Evolutionary conservation across 2,797 vertebrate genomes (phyloP), one percentile per base, ranked within the genome.

Genomic region (Myripristis murdjan): DNA sequence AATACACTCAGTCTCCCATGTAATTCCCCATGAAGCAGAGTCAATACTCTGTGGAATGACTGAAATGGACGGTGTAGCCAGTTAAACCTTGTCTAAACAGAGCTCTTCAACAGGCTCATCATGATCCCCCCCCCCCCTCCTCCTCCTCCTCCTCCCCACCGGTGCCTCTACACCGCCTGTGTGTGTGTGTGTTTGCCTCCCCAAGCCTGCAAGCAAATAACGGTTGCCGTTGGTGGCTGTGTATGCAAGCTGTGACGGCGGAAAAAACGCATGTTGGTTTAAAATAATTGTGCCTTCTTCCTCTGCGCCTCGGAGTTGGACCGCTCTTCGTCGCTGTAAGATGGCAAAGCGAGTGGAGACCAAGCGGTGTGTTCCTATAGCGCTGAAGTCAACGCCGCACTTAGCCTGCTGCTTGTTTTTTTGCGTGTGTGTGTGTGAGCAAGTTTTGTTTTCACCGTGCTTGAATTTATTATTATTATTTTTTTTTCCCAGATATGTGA

Each of bases 71-170:
- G 58, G 56, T 64, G 79, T 67, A 64, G 69, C 75, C 54, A 57
- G 73, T 80, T 83, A 89, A 85, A 82, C 74, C 79, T 79, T 64
- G 48, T 83, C 70, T 71, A 87, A 88, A 87, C 79, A 64, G 54
- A 59, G 37, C 82, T 59, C 73, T 48, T 73, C 60, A 68, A 49
- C 76, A 28, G 82, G 57, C 73, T 73, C 51, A 73, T 72, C 15
- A 9, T 70, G 66, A 79, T 65, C 55, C 49, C 58, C n/a, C 55
- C 54, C 72, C 26, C 15, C 28, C n/a, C n/a, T n/a, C n/a, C n/a
- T n/a, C n/a, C n/a, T n/a, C n/a, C n/a, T n/a, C n/a, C n/a, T n/a
- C n/a, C n/a, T n/a, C n/a, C n/a, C n/a, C n/a, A n/a, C n/a, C n/a
- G n/a, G n/a, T 54, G 24, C 12, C 16, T 23, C 35, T 15, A 8